Evolutionary conservation across 2,888 invertebrate species (phyloP).

Genomic region (Harpalus rubripes): DNA sequence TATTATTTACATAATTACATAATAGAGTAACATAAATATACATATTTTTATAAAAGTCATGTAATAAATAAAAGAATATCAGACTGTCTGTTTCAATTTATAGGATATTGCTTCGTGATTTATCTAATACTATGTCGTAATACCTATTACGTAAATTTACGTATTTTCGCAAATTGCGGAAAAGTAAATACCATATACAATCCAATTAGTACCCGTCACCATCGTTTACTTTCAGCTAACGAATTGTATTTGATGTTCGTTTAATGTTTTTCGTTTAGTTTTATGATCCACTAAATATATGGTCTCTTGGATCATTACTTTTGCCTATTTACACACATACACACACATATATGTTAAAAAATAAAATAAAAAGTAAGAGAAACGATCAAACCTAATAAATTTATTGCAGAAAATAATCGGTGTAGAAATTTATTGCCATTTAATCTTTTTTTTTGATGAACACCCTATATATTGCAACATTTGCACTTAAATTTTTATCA

Average conservation of each 20-base stretch:
- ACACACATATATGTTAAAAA: too few relatives aligned
- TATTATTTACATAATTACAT: too few relatives aligned
- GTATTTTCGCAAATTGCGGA: not conserved
- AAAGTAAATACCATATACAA: not conserved
- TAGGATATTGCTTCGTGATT: not conserved
- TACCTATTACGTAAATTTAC: too few relatives aligned
- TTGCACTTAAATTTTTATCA: not conserved
- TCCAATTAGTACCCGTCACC: not conserved
- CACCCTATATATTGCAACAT: too few relatives aligned
- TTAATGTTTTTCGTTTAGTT: not conserved
- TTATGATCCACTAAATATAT: not conserved
- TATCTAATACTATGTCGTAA: not conserved
- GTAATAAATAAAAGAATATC: too few relatives aligned
- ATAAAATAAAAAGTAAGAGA: too few relatives aligned
- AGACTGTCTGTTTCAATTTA: not conserved
- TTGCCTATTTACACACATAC: not conserved
- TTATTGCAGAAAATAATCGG: too few relatives aligned
- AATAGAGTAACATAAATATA: too few relatives aligned
- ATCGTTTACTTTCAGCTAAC: not conserved
- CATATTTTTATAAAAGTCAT: too few relatives aligned
- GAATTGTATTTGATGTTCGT: not conserved
- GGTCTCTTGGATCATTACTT: not conserved
- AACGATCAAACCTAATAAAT: too few relatives aligned
- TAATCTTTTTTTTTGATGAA: too few relatives aligned
- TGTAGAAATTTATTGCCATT: too few relatives aligned